Evolutionary conservation across 2,113 vertebrate species (phyloP).

Genomic region (Dipodomys spectabilis): DNA sequence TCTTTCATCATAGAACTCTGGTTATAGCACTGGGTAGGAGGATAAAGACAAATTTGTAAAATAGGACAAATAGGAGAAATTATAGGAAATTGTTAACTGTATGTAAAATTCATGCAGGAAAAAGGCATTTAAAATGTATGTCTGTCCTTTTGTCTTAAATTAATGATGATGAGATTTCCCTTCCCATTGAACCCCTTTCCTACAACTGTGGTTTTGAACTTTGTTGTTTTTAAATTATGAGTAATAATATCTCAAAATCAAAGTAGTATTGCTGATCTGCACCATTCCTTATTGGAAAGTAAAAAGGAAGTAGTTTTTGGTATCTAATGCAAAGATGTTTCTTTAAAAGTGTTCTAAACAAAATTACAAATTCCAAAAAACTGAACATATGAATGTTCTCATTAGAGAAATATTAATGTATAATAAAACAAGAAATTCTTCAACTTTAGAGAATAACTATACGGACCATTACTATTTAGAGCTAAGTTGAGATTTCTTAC

Average conservation of each 20-base stretch:
- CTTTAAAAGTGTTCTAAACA: not conserved
- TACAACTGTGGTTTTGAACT: not conserved
- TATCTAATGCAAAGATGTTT: not conserved
- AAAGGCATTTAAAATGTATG: not conserved
- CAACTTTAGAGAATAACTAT: not conserved
- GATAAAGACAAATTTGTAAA: not conserved
- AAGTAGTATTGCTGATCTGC: not conserved
- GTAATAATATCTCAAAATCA: not conserved
- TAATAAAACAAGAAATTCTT: not conserved
- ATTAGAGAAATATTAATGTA: not conserved
- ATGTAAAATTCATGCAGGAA: not conserved
- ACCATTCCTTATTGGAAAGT: not conserved
- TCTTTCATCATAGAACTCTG: conserved; percentile 1
- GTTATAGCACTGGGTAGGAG: not conserved
- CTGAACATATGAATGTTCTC: not conserved
- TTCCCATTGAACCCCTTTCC: not conserved
- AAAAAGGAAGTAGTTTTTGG: not conserved
- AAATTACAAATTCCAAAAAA: not conserved
- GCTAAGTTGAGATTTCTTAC: not conserved
- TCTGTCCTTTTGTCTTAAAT: not conserved
- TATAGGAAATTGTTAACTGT: not conserved
- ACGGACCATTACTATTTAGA: not conserved
- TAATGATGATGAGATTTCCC: no score
- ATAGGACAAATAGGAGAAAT: not conserved
- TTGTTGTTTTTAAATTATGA: not conserved